Evolutionary conservation across 2,888 invertebrate species (phyloP).

Genomic region (Lasiommata megera): DNA sequence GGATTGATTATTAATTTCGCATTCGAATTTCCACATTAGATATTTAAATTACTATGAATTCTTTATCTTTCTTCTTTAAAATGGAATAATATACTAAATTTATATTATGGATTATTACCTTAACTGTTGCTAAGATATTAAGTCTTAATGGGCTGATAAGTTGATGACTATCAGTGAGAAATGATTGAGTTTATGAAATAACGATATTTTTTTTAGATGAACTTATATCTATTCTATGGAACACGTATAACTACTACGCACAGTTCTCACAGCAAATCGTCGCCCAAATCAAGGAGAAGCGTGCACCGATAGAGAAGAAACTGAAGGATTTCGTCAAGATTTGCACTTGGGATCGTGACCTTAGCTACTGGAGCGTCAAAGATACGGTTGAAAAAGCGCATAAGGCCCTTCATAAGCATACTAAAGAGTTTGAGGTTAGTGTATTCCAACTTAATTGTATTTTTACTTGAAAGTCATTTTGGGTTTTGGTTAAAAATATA

Average conservation of each 20-base stretch:
- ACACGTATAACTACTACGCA: constrained; percentile 90
- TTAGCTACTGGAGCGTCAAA: constrained; percentile 96
- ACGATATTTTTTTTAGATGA: constrained; percentile 75
- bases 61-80: no score
- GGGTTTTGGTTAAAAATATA: no score
- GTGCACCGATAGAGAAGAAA: constrained; percentile 94
- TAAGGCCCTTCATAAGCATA: constrained; percentile 91
- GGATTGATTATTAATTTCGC: no score
- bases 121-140: no score
- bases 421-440: constrained; percentile 89
- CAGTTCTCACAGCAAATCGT: constrained; percentile 88
- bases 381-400: constrained; percentile 94
- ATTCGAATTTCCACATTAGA: no score
- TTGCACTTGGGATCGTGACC: constrained; percentile 95
- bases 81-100: no score
- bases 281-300: constrained; percentile 83
- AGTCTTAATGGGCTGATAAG: no score
- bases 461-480: no score
- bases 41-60: no score
- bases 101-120: no score
- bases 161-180: no score
- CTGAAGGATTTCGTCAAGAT: constrained; percentile 97
- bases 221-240: constrained; percentile 87
- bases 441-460: neutral
- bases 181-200: no score